Percentiles rank a stretch among this genome's conserved stretches.
phyloP scores from a whole-genome alignment of 2,888 invertebrate genomes.

The Corbicula japonica region DNA sequence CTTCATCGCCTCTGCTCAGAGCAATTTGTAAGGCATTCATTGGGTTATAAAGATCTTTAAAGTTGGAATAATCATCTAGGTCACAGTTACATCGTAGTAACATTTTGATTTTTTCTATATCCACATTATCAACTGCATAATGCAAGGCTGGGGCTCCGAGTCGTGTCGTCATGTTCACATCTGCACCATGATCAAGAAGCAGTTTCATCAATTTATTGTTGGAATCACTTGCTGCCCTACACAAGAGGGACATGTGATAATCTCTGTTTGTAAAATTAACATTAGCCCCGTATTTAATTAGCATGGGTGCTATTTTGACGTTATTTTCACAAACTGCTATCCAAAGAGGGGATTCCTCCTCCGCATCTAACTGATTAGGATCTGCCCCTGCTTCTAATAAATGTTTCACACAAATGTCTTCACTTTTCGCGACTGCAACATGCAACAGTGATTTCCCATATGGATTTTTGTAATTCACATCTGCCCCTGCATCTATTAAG shows the following conservation, averaged over 20 bases:
- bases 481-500: constrained; percentile 78
- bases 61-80: constrained; percentile 68
- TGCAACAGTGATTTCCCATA: constrained; percentile 77
- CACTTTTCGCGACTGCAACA: constrained; percentile 79
- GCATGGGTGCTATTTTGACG: constrained; percentile 72
- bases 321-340: constrained; percentile 81
- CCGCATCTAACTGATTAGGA: constrained; percentile 74
- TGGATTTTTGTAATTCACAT: constrained; percentile 72
- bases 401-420: constrained; percentile 74
- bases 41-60: constrained; percentile 67
- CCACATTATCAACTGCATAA: constrained; percentile 70
- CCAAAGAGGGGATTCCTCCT: constrained; percentile 80
- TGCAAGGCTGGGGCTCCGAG: constrained; percentile 73
- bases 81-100: constrained; percentile 79
- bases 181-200: constrained; percentile 70
- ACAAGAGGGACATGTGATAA: constrained; percentile 69
- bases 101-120: constrained; percentile 74
- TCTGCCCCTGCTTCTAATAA: constrained; percentile 77
- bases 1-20: constrained; percentile 66
- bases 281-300: constrained; percentile 73
- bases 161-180: constrained; percentile 63
- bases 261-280: constrained; percentile 69
- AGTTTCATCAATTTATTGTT: constrained; percentile 71
- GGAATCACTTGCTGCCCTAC: constrained; percentile 68
- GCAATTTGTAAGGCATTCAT: constrained; percentile 80